phyloP scores from a whole-genome alignment of 2,797 vertebrate species.

The Rousettus madagascariensis region DNA sequence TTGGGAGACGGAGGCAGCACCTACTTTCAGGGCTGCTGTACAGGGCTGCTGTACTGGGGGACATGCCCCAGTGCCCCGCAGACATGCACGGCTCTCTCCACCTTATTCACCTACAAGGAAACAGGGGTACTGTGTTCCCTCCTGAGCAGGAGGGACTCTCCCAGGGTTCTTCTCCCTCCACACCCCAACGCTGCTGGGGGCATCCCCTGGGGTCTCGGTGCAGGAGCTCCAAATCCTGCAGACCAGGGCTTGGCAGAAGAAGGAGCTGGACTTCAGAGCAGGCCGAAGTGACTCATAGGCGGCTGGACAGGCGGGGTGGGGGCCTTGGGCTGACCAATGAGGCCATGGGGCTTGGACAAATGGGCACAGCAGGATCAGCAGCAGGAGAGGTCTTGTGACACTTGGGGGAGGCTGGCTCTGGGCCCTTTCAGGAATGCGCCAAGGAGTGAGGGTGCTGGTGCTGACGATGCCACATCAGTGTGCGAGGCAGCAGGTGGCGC shows the following conservation, averaged over 20 bases:
- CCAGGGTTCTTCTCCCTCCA: too few relatives aligned
- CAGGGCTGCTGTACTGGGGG: neutral
- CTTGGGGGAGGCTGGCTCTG: neutral
- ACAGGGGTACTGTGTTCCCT: neutral
- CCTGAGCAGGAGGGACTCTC: neutral
- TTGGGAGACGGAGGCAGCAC: neutral
- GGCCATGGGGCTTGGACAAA: neutral
- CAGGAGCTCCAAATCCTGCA: neutral
- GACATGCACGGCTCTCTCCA: fast-evolving
- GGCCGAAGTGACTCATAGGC: neutral
- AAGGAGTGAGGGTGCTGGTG: neutral
- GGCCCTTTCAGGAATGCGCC: neutral
- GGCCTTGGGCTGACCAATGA: neutral
- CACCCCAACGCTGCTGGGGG: neutral
- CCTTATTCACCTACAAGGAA: neutral
- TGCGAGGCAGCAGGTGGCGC: neutral
- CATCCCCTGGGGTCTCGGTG: neutral
- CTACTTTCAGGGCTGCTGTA: neutral
- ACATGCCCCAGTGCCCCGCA: neutral
- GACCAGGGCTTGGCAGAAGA: neutral
- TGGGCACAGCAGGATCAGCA: neutral
- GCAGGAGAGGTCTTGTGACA: neutral
- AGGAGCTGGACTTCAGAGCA: neutral
- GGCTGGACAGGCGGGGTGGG: neutral
- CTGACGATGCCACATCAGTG: fast-evolving